Conservation (phyloP, 2,888 invertebrate genomes). For the Watsonalla cultraria region DNA sequence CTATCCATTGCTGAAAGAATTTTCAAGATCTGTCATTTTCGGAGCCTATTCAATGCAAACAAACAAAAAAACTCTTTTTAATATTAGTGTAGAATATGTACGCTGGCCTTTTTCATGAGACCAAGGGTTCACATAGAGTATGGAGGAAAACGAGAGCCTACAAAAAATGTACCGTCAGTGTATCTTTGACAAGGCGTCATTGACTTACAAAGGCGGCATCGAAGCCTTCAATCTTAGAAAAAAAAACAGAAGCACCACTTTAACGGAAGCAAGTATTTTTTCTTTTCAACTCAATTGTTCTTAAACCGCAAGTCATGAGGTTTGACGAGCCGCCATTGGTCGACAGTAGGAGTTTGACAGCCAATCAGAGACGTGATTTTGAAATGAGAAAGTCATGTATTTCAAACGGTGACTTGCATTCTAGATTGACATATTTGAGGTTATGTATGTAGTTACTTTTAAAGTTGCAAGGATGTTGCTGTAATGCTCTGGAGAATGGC, state of each 20-base stretch:
- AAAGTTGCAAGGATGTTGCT: too few species aligned
- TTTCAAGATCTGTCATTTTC: too few species aligned
- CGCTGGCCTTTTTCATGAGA: too few species aligned
- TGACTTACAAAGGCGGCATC: constrained; percentile 37
- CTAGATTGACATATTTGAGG: constrained; percentile 10
- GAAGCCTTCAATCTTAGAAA: constrained; percentile 30
- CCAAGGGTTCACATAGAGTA: background rate
- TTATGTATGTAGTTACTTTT: constrained; percentile 11
- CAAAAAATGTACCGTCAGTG: constrained; percentile 16
- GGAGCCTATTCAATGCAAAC: too few species aligned
- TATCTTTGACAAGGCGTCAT: constrained; percentile 26
- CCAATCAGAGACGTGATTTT: constrained; percentile 66
- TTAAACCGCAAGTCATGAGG: constrained; percentile 67
- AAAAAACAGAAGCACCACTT: constrained; percentile 66
- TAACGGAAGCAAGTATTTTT: constrained; percentile 70
- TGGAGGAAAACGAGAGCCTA: background rate
- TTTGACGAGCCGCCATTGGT: constrained; percentile 75
- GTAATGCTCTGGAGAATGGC: too few species aligned
- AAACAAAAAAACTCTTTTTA: too few species aligned
- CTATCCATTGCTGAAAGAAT: too few species aligned
- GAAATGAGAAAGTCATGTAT: constrained; percentile 73
- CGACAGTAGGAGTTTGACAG: constrained; percentile 66
- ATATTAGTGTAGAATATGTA: too few species aligned
- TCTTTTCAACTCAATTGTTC: constrained; percentile 57
- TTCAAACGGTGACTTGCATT: constrained; percentile 58